These are phyloP conservation scores for Andrena flavipes DNA, from an alignment of 2,888 invertebrate genomes.

Conservation along the genomic window DNA sequence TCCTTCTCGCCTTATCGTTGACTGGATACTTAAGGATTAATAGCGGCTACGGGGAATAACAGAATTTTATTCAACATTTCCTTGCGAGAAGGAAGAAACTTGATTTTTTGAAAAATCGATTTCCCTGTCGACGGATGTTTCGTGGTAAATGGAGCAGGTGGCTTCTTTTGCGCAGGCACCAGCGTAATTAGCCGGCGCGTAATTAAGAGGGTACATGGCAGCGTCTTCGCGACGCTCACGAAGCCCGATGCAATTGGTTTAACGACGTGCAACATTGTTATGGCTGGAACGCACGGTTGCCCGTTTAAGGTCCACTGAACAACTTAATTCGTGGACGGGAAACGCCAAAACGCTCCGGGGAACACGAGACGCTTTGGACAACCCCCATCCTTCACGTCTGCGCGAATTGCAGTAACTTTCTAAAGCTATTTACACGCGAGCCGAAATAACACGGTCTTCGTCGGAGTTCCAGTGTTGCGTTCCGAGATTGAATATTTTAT, in stretches of 20 bases:
- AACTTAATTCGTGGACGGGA: slow-evolving; percentile 36
- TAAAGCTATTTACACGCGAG: slow-evolving; percentile 24
- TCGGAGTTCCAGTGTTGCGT: background rate
- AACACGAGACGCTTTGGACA: slow-evolving; percentile 29
- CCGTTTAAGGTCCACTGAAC: slow-evolving; percentile 48
- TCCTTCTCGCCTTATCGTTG: no score
- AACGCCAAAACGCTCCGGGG: slow-evolving; percentile 15
- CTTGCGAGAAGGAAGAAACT: no score
- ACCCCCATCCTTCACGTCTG: slow-evolving; percentile 16
- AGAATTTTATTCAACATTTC: no score
- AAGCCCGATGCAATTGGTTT: slow-evolving; percentile 47
- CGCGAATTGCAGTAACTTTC: slow-evolving; percentile 21
- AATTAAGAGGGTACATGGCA: slow-evolving; percentile 42
- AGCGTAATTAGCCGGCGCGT: slow-evolving; percentile 59
- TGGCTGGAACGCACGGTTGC: slow-evolving; percentile 53
- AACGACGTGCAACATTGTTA: slow-evolving; percentile 70
- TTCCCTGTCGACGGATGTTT: background rate
- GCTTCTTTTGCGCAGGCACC: slow-evolving; percentile 40
- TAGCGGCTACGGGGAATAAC: no score
- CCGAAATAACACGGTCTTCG: background rate
- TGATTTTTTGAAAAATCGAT: background rate
- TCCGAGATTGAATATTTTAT: no score
- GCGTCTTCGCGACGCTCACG: slow-evolving; percentile 26
- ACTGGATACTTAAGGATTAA: no score
- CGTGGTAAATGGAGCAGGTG: background rate